Percentiles rank a stretch among this genome's conserved stretches.
Evolutionary conservation across 2,797 vertebrate species (phyloP).

Genomic region (Eulemur mongoz): DNA sequence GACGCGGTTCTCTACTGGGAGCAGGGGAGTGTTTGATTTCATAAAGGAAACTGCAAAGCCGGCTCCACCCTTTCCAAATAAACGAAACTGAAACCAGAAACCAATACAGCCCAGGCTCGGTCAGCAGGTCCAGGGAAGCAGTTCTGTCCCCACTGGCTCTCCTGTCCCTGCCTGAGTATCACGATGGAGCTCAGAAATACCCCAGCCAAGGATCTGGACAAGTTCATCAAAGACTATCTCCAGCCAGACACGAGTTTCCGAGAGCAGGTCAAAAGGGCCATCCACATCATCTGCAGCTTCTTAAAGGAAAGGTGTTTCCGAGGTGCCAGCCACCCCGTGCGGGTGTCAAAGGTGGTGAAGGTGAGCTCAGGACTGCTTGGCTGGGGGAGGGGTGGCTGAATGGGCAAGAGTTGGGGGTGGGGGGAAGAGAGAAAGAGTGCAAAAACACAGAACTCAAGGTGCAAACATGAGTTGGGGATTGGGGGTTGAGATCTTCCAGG

Average conservation of each 20-base stretch:
- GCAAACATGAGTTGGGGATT: accelerated
- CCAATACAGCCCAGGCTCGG: accelerated
- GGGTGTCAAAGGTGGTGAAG: constrained; percentile 73
- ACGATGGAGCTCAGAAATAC: accelerated
- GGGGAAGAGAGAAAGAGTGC: background rate
- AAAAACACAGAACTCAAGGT: background rate
- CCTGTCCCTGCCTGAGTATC: accelerated
- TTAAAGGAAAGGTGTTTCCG: constrained; percentile 52
- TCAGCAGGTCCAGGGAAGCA: accelerated
- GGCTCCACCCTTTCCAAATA: background rate
- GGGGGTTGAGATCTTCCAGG: background rate
- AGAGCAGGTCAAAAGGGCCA: accelerated
- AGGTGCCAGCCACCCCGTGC: accelerated
- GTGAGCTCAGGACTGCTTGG: constrained; percentile 38
- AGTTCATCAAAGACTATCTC: constrained; percentile 13
- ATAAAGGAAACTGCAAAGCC: background rate
- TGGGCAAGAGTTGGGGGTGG: accelerated
- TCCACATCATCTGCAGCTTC: constrained; percentile 35
- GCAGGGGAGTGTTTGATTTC: accelerated
- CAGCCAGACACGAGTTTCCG: background rate
- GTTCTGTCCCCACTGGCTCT: accelerated
- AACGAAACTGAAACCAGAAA: constrained; percentile 41
- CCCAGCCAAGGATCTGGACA: background rate
- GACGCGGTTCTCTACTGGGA: accelerated
- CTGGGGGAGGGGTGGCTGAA: accelerated